Percentiles rank a stretch among this genome's conserved stretches.
phyloP scores from a whole-genome alignment of 2,888 invertebrate species.

The Helobdella robusta region DNA sequence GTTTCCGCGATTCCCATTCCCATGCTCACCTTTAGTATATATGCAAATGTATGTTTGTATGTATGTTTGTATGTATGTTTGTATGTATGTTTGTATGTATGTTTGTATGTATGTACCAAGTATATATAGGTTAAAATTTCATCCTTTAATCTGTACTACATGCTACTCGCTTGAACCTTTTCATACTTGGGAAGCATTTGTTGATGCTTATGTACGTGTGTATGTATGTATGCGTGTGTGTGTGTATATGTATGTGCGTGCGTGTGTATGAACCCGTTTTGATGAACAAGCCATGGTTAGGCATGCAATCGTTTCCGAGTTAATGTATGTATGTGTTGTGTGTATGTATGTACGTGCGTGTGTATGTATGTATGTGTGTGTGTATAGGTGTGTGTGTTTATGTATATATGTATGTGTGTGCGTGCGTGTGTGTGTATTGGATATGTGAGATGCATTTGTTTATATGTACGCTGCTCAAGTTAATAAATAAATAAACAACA shows the following conservation, averaged over 20 bases:
- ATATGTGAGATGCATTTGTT: not conserved
- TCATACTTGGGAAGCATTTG: not conserved
- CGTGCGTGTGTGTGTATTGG: not conserved
- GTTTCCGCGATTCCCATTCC: no score
- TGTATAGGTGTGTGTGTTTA: not conserved
- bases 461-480: no score
- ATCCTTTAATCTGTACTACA: no score
- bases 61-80: conserved; percentile 18
- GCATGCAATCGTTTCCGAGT: not conserved
- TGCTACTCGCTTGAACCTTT: not conserved
- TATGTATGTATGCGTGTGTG: not conserved
- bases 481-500: no score
- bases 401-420: not conserved
- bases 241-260: not conserved
- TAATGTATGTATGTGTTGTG: not conserved
- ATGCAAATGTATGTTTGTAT: conserved; percentile 12
- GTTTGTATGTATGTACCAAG: conserved; percentile 4
- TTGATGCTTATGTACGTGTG: not conserved
- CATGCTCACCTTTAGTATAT: no score
- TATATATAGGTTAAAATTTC: no score
- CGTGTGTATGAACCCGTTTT: no score
- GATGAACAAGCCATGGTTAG: no score
- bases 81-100: conserved; percentile 14
- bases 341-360: not conserved
- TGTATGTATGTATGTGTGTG: conserved; percentile 3